Percentiles rank a stretch among this genome's conserved stretches.
Evolutionary conservation across 2,888 invertebrate species (phyloP).

Genomic region (Polyploca ridens): DNA sequence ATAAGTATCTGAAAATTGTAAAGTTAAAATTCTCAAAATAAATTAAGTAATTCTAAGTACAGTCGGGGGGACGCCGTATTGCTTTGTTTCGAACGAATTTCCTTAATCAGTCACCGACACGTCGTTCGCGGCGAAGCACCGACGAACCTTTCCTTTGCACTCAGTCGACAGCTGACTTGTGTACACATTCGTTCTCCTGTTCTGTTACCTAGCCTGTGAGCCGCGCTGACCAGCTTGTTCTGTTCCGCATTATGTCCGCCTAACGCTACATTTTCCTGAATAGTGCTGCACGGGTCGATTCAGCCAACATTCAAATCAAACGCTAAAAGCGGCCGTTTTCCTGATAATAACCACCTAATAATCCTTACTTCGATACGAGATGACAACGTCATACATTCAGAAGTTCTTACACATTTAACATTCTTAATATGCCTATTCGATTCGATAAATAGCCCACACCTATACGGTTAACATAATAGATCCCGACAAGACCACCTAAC

Average conservation of each 20-base stretch:
- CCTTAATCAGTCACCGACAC: slow-evolving; percentile 79
- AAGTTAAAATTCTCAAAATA: slow-evolving; percentile 82
- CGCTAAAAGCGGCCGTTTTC: slow-evolving; percentile 69
- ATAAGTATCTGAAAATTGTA: slow-evolving; percentile 77
- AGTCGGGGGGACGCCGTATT: slow-evolving; percentile 81
- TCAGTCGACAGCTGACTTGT: slow-evolving; percentile 64
- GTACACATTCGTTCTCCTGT: slow-evolving; percentile 52
- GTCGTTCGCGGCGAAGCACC: slow-evolving; percentile 56
- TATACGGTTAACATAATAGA: slow-evolving; percentile 70
- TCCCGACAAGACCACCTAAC: slow-evolving; percentile 68
- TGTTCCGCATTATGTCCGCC: slow-evolving; percentile 42
- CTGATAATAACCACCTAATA: slow-evolving; percentile 78
- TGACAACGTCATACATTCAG: slow-evolving; percentile 74
- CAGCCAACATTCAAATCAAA: slow-evolving; percentile 69
- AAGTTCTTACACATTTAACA: slow-evolving; percentile 75
- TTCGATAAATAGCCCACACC: slow-evolving; percentile 81
- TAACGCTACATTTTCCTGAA: slow-evolving; percentile 50
- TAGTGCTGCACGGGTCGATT: slow-evolving; percentile 69
- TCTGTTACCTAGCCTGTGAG: slow-evolving; percentile 40
- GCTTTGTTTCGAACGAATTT: slow-evolving; percentile 74
- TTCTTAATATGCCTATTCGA: slow-evolving; percentile 71
- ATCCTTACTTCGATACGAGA: slow-evolving; percentile 71
- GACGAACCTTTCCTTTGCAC: slow-evolving; percentile 53
- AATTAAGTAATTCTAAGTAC: slow-evolving; percentile 83
- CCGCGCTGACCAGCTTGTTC: slow-evolving; percentile 52